A percentile compares a stretch with the other conserved stretches of the same genome.
These are phyloP conservation scores for Geotrypetes seraphini DNA, from an alignment of 2,797 vertebrate genomes.

Conservation along the genomic window DNA sequence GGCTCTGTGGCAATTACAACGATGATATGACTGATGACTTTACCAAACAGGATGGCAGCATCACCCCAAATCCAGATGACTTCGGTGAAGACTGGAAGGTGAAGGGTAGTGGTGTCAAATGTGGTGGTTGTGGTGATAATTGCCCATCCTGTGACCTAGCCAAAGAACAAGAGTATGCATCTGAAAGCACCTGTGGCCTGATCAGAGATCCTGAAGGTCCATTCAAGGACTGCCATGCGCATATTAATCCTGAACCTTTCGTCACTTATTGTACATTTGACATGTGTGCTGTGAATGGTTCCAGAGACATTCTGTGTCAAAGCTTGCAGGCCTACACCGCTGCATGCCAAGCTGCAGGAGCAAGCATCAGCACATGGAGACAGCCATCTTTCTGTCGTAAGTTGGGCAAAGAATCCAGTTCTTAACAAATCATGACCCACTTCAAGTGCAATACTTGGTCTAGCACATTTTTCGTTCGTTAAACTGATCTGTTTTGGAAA, in stretches of 20 bases:
- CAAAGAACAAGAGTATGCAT: not conserved
- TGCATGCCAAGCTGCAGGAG: slow-evolving; percentile 31
- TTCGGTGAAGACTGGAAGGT: slow-evolving; percentile 44
- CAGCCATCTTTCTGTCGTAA: slow-evolving; percentile 37
- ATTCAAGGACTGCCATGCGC: slow-evolving; percentile 30
- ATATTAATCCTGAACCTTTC: slow-evolving; percentile 21
- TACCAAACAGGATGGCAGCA: slow-evolving; percentile 13
- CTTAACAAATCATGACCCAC: slow-evolving; percentile 32
- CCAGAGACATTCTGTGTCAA: slow-evolving; percentile 21
- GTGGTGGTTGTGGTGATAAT: slow-evolving; percentile 10
- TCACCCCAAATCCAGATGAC: not conserved
- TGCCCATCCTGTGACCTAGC: not conserved
- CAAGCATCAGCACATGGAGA: slow-evolving; percentile 30
- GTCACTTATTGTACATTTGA: slow-evolving; percentile 35
- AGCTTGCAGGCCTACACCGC: slow-evolving; percentile 37
- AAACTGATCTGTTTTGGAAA: too few relatives aligned
- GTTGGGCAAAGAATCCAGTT: slow-evolving; percentile 16
- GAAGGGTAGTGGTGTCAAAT: slow-evolving; percentile 4
- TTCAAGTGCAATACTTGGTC: too few relatives aligned
- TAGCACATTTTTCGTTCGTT: too few relatives aligned
- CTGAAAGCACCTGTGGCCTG: slow-evolving; percentile 30
- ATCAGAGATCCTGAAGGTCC: slow-evolving; percentile 23
- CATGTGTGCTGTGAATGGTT: slow-evolving; percentile 13
- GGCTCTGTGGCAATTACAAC: slow-evolving; percentile 46
- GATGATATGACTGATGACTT: slow-evolving; percentile 28